phyloP scores from a whole-genome alignment of 2,113 vertebrate genomes.

The Anarhynchus alexandrinus region DNA sequence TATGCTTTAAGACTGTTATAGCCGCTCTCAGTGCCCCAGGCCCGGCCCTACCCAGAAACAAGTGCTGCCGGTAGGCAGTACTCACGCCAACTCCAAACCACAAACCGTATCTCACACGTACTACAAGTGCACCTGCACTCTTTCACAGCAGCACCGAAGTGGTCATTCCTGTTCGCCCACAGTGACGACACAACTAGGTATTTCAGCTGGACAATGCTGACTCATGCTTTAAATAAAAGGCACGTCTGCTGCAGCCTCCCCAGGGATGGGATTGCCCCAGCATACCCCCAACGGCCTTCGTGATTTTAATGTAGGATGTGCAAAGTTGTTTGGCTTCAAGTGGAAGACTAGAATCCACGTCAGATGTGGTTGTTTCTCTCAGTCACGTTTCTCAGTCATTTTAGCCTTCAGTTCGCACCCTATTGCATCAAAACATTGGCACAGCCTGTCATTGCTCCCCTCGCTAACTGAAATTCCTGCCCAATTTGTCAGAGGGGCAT shows the following conservation, averaged over 20 bases:
- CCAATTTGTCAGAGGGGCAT: not conserved
- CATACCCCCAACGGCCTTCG: fast-evolving
- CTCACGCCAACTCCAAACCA: not conserved
- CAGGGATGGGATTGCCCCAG: not conserved
- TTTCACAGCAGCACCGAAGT: not conserved
- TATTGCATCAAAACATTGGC: not conserved
- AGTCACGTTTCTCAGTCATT: not conserved
- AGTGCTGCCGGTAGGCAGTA: not conserved
- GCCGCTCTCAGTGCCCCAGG: no score
- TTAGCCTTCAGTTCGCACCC: not conserved
- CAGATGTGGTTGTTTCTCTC: fast-evolving
- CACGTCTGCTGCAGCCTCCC: not conserved
- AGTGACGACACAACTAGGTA: not conserved
- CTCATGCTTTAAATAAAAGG: not conserved
- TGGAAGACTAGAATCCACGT: fast-evolving
- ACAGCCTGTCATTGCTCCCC: not conserved
- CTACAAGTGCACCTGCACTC: fast-evolving
- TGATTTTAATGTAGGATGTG: not conserved
- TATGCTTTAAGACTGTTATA: not conserved
- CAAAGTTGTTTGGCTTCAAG: not conserved
- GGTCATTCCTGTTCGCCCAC: not conserved
- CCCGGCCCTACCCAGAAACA: not conserved
- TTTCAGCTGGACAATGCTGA: not conserved
- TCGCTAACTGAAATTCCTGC: not conserved
- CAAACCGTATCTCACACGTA: fast-evolving